A percentile compares a stretch with the other conserved stretches of the same genome.
These are phyloP conservation scores for Salticus scenicus DNA, from an alignment of 2,888 invertebrate genomes.

Conservation along the genomic window DNA sequence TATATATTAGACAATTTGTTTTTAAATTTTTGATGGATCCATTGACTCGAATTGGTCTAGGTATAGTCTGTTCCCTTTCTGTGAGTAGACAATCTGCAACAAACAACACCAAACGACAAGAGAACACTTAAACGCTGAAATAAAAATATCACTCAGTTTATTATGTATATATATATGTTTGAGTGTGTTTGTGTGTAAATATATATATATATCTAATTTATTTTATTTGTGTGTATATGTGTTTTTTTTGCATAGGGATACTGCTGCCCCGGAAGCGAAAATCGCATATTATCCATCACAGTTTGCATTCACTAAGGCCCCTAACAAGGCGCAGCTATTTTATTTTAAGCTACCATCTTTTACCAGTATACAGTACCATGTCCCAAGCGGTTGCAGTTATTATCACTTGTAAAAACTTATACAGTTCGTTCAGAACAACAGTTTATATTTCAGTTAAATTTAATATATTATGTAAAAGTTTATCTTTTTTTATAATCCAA, in stretches of 20 bases:
- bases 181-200: slow-evolving; percentile 31
- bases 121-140: slow-evolving; percentile 66
- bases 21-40: too few relatives aligned
- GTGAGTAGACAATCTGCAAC: slow-evolving; percentile 44
- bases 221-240: slow-evolving; percentile 25
- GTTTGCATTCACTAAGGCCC: slow-evolving; percentile 54
- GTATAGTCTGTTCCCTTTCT: slow-evolving; percentile 16
- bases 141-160: slow-evolving; percentile 64
- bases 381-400: too few relatives aligned
- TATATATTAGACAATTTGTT: too few relatives aligned
- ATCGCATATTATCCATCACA: slow-evolving; percentile 30
- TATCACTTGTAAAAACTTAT: too few relatives aligned
- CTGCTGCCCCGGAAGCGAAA: slow-evolving; percentile 38
- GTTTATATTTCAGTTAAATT: too few relatives aligned
- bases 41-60: too few relatives aligned
- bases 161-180: slow-evolving; percentile 17
- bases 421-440: too few relatives aligned
- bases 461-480: too few relatives aligned
- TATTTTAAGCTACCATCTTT: background rate
- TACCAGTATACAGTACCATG: too few relatives aligned
- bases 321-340: slow-evolving; percentile 40
- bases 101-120: slow-evolving; percentile 62
- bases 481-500: too few relatives aligned
- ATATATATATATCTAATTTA: too few relatives aligned
- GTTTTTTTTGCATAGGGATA: slow-evolving; percentile 46